Base-by-base conservation (phyloP, 2,888 invertebrate species). In the Orthonevra nobilis region DNA sequence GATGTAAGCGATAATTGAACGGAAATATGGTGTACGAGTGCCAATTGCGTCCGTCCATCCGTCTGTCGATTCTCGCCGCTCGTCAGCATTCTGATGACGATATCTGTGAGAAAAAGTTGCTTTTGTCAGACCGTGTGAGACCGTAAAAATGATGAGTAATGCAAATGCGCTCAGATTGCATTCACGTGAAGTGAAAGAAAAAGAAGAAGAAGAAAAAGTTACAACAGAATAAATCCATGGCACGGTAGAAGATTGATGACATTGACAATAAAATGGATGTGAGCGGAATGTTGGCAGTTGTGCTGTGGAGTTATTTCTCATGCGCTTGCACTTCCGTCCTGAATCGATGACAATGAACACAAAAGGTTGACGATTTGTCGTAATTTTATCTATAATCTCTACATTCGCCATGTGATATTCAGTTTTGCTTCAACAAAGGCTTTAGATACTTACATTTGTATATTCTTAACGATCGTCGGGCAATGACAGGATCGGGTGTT, bases 191-290 rank as follows among this genome's bases (percentile, higher is more conserved):
- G 36, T 60, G 2, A 26, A 40, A 44, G 58, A 48, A 26, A 19
- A 10, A 20, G 30, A 26, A 48, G 12, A 48, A 23, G 15, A n/a
- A 42, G 7, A 48, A 34, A 12, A 23, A 44, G n/a, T n/a, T n/a
- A n/a, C n/a, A n/a, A 2, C 23, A 26, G 19, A 46, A 54, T 52
- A 10, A 58, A 52, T 44, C 48, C 48, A 63, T 58, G n/a, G n/a
- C n/a, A n/a, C n/a, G n/a, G n/a, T n/a, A n/a, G n/a, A 70, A 77
- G 75, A 77, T 77, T 77, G 70, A 77, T 77, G 75, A 77, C 64
- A 77, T 77, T 77, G 70, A 77, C 70, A 77, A 58, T 63, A 63
- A 69, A 50, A 42, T 77, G 63, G 42, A 69, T 69, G 50, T 32
- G 34, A 42, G 50, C 7, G 44, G 70, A 60, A 64, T 58, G 30